A percentile compares a stretch with the other conserved stretches of the same genome.
These are phyloP conservation scores for Tenthredo amoena DNA, from an alignment of 2,888 invertebrate species.

Conservation along the genomic window DNA sequence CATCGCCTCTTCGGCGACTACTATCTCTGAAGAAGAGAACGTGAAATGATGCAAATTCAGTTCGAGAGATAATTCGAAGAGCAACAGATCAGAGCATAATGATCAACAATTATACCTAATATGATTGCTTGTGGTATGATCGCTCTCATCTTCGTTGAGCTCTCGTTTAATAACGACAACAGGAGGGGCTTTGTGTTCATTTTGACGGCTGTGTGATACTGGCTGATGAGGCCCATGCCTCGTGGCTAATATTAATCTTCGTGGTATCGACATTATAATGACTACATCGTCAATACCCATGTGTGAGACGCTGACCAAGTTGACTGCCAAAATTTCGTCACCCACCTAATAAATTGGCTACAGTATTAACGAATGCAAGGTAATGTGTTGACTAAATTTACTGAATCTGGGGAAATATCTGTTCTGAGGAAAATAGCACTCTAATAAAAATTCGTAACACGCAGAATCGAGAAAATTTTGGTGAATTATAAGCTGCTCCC, in stretches of 20 bases:
- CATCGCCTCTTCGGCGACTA: slow-evolving; percentile 85
- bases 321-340: slow-evolving; percentile 98
- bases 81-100: neutral
- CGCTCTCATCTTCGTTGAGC: slow-evolving; percentile 89
- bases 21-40: slow-evolving; percentile 79
- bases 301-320: slow-evolving; percentile 97
- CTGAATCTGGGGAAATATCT: neutral
- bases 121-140: slow-evolving; percentile 77
- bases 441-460: neutral
- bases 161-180: slow-evolving; percentile 95
- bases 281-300: slow-evolving; percentile 99
- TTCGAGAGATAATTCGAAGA: neutral
- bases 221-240: slow-evolving; percentile 82
- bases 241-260: slow-evolving; percentile 95
- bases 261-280: slow-evolving; percentile 99
- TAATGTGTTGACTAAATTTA: neutral
- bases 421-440: neutral
- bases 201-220: slow-evolving; percentile 73
- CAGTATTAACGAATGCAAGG: slow-evolving; percentile 5
- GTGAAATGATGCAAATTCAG: neutral
- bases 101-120: slow-evolving; percentile 69
- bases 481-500: neutral
- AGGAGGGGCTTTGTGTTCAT: slow-evolving; percentile 92
- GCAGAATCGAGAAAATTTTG: neutral
- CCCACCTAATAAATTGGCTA: slow-evolving; percentile 84